A percentile compares a stretch with the other conserved stretches of the same genome.
Evolutionary conservation across 2,888 invertebrate species (phyloP).

Genomic region (Rugalucina vietnamica): DNA sequence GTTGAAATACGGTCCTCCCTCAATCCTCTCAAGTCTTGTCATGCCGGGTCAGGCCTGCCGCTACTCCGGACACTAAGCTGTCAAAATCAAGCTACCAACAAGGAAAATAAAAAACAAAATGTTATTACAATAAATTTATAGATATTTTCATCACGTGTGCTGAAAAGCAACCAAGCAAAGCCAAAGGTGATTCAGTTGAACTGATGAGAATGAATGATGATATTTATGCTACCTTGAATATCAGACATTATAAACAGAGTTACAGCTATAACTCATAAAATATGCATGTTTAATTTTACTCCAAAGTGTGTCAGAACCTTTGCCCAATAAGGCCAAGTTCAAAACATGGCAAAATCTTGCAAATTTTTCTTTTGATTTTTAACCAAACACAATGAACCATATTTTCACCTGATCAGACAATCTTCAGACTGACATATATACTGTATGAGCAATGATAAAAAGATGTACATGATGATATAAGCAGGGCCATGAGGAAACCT

Average conservation of each 20-base stretch:
- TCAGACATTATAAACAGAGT: background rate
- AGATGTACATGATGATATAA: no score
- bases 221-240: background rate
- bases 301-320: no score
- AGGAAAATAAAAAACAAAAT: constrained; percentile 47
- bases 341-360: no score
- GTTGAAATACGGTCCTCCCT: constrained; percentile 47
- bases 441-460: no score
- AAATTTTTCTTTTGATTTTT: no score
- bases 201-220: background rate
- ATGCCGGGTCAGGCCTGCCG: constrained; percentile 73
- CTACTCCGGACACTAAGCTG: constrained; percentile 64
- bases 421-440: no score
- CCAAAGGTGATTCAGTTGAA: background rate
- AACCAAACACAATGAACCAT: no score
- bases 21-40: constrained; percentile 71
- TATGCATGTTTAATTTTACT: no score
- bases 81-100: constrained; percentile 65
- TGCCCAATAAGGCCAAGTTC: no score
- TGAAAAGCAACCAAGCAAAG: background rate
- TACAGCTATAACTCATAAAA: no score
- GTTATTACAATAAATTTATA: background rate
- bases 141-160: background rate
- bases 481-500: no score
- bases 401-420: no score